A percentile compares a stretch with the other conserved stretches of the same genome.
These are phyloP conservation scores for Philonicus albiceps DNA, from an alignment of 2,888 invertebrate species.

Conservation along the genomic window DNA sequence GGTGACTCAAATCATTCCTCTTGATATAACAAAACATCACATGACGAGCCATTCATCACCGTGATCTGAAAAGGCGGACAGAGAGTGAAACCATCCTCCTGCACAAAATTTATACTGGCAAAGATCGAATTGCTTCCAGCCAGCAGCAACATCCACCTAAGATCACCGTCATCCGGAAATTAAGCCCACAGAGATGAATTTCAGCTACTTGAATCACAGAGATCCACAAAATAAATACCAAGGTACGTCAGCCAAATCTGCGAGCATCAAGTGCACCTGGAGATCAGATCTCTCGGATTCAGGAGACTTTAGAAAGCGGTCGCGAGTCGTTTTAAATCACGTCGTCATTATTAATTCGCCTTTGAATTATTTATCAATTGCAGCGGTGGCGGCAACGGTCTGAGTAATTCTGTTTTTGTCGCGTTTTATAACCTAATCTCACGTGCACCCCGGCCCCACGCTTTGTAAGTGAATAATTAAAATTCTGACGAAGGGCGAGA, in stretches of 20 bases:
- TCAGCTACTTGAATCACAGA: background rate
- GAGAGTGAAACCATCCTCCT: background rate
- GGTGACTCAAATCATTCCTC: background rate
- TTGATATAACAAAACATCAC: background rate
- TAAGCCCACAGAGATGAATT: background rate
- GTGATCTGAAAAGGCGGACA: background rate
- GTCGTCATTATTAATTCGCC: background rate
- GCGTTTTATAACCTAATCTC: background rate
- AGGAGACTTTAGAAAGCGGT: background rate
- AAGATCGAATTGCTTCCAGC: background rate
- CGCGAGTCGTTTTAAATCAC: background rate
- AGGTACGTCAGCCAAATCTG: background rate
- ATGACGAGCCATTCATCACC: background rate
- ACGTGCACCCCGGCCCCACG: background rate
- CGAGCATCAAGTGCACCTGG: background rate
- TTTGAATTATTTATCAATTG: conserved; percentile 4
- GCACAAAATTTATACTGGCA: background rate
- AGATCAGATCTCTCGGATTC: background rate
- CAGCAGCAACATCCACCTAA: background rate
- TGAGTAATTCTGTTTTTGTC: background rate
- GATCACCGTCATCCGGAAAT: background rate
- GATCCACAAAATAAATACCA: background rate
- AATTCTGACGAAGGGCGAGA: background rate
- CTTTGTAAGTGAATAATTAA: background rate
- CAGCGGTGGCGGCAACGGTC: background rate